A percentile compares a stretch with the other conserved stretches of the same genome.
Evolutionary conservation across 2,888 invertebrate genomes (phyloP).

Genomic region (Scaptomyza polygonia): DNA sequence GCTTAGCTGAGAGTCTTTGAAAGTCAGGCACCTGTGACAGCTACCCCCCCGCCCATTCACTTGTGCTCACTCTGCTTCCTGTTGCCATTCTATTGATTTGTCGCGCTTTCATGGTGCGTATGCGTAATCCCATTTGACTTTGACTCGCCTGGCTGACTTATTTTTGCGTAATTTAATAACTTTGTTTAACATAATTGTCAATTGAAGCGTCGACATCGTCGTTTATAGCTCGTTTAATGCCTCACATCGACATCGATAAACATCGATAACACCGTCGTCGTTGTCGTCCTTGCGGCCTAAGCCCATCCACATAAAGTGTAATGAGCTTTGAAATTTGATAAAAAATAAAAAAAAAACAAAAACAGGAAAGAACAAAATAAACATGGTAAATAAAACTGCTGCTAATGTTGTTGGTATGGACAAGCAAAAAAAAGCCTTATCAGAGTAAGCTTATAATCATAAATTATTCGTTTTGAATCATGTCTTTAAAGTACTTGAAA

Average conservation of each 20-base stretch:
- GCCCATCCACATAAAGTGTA: constrained; percentile 67
- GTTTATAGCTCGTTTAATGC: constrained; percentile 74
- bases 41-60: not conserved
- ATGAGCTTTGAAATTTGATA: constrained; percentile 81
- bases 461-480: constrained; percentile 4
- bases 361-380: constrained; percentile 34
- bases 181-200: constrained; percentile 81
- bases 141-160: constrained; percentile 62
- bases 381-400: constrained; percentile 16
- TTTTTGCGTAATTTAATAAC: constrained; percentile 80
- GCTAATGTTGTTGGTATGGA: constrained; percentile 13
- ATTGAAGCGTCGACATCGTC: constrained; percentile 74
- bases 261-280: constrained; percentile 4
- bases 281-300: constrained; percentile 36
- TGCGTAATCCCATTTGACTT: constrained; percentile 78
- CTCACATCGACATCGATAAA: constrained; percentile 61
- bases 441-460: constrained; percentile 7
- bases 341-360: constrained; percentile 34
- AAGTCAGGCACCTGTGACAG: constrained; percentile 37
- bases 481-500: not conserved
- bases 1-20: constrained; percentile 39
- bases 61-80: not conserved
- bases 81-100: constrained; percentile 74
- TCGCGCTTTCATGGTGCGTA: constrained; percentile 62
- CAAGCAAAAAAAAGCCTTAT: constrained; percentile 16